phyloP scores from a whole-genome alignment of 1,140 invertebrate genomes.

The Ericerus pela region DNA sequence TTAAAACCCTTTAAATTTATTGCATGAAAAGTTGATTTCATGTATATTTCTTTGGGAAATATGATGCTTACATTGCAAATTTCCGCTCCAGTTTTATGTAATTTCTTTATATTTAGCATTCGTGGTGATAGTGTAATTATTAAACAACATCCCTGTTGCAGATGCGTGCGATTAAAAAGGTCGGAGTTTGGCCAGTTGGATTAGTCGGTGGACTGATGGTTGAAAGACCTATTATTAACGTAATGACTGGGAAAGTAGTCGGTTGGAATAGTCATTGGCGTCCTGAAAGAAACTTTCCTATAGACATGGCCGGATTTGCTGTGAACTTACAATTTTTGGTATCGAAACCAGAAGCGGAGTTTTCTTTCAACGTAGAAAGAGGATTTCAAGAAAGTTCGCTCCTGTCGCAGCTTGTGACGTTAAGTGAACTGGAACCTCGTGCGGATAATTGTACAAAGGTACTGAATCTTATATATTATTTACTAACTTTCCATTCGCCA shows the following conservation, averaged over 20 bases:
- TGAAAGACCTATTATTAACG: conserved; percentile 60
- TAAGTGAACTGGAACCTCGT: conserved; percentile 69
- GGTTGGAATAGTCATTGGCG: conserved; percentile 77
- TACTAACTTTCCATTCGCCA: conserved; percentile 17
- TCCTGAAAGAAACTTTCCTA: conserved; percentile 77
- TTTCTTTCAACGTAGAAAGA: conserved; percentile 65
- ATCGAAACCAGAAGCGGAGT: conserved; percentile 48
- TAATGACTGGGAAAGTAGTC: conserved; percentile 50
- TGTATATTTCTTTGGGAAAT: too few relatives aligned
- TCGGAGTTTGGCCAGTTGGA: conserved; percentile 95
- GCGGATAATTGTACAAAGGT: conserved; percentile 80
- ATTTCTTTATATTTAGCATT: too few relatives aligned
- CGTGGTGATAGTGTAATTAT: too few relatives aligned
- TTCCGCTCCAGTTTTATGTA: too few relatives aligned
- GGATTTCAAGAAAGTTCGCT: conserved; percentile 90
- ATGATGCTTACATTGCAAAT: too few relatives aligned
- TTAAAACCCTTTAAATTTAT: too few relatives aligned
- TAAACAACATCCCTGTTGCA: too few relatives aligned
- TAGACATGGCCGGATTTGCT: conserved; percentile 98
- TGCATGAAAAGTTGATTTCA: too few relatives aligned
- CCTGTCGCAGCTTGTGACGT: conserved; percentile 58
- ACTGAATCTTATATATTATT: conserved; percentile 32
- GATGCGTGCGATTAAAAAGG: conserved; percentile 53
- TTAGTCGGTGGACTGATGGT: conserved; percentile 79
- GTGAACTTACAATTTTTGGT: conserved; percentile 71